Evolutionary conservation across 92 coral and sea anemone species (phyloP).

Genomic region (Palythoa caribaeorum): DNA sequence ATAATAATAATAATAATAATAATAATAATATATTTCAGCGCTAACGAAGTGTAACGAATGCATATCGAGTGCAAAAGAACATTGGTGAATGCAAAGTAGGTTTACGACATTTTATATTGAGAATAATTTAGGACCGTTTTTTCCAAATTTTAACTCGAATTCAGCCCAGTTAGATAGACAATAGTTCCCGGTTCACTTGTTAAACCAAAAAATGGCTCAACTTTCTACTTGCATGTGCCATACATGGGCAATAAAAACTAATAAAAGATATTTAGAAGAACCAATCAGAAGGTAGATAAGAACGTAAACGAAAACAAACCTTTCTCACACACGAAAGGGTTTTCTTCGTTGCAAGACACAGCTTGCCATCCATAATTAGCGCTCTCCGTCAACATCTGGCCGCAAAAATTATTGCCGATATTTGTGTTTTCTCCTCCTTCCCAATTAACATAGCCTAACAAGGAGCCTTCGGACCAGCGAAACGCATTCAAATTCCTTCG

Average conservation of each 20-base stretch:
- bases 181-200: not conserved
- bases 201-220: not conserved
- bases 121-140: too few relatives aligned
- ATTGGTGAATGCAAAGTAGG: not conserved
- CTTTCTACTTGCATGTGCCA: not conserved
- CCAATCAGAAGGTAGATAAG: not conserved
- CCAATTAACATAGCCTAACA: constrained; percentile 25
- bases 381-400: constrained; percentile 25
- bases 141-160: not conserved
- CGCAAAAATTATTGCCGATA: constrained; percentile 22
- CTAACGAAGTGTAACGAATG: not conserved
- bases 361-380: constrained; percentile 38
- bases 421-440: constrained; percentile 45
- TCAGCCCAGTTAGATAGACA: not conserved
- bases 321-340: constrained; percentile 39
- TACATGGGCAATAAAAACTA: not conserved
- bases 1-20: too few relatives aligned
- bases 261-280: not conserved
- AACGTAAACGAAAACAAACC: constrained; percentile 14
- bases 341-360: constrained; percentile 10
- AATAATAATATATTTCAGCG: not conserved
- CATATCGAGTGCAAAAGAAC: constrained; percentile 3
- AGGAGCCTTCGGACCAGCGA: constrained; percentile 39
- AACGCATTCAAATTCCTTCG: not conserved
- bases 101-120: too few relatives aligned